Base-by-base conservation (phyloP, 2,888 invertebrate genomes). In the Ferrisia virgata region DNA sequence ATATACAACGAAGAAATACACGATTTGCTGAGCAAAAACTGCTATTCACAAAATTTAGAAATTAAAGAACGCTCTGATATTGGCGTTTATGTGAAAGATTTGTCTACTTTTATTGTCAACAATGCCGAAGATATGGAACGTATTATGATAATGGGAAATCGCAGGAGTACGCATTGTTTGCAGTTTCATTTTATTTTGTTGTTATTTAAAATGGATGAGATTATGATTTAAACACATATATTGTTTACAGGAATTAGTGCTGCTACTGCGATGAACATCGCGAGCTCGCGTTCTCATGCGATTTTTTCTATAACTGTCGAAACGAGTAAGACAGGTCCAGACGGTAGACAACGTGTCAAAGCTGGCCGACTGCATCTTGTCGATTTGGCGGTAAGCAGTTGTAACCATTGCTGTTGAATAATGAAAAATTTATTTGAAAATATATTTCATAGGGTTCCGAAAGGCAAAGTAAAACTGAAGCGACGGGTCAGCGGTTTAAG, bases 1-100 rank as follows among this genome's bases (percentile, higher is more conserved):
- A 99, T 99, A 86, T 99, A 99, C 90, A 99, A 99, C 89, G 99
- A 99, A 89, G 99, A 99, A 89, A 97, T 99, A 0, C 92, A 98
- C 33, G 99, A 99, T 90, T 91, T 99, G 69, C 90, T 99, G 4
- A 94, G 94, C 11, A 96, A 95, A 89, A 94, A 94, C 6, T 93
- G 92, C 87, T 36, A 76, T 36, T 85, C 85, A 33, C 88, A 88
- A n/a, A 93, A 94, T 87, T 90, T 98, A 15, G 97, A 98, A 89
- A 96, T 99, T 0, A 96, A 98, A 89, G 99, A 99, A 89, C 90
- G 98, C 5, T 95, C 97, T 0, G 98, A 99, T 88, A 94, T 98
- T 86, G 98, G 99, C 2, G 98, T 99, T 4, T 99, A 98, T 89
- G 98, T 99, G 0, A 98, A 98, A 89, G 99, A 99, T 88, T 91